Evolutionary conservation across 2,888 invertebrate species (phyloP).

Genomic region (Cerastis leucographa): DNA sequence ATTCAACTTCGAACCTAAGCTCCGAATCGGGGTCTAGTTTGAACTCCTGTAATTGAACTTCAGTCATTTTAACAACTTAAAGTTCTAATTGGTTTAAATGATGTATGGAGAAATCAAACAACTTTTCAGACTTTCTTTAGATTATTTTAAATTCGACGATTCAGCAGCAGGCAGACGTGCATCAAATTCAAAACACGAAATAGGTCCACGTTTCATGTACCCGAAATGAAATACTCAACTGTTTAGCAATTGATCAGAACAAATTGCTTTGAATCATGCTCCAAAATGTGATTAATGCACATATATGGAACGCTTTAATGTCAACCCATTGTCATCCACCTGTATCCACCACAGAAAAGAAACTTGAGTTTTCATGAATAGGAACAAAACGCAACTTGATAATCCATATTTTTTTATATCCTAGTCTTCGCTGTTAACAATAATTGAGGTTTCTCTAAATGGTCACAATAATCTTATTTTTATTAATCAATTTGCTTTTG

Average conservation of each 20-base stretch:
- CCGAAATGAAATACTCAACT: not conserved
- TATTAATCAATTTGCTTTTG: not conserved
- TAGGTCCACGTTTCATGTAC: conserved; percentile 14
- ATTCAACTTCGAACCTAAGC: conserved; percentile 98
- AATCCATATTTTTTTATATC: too few species aligned
- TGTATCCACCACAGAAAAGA: not conserved
- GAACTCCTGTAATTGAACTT: conserved; percentile 92
- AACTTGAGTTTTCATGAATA: not conserved
- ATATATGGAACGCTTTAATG: conserved; percentile 4
- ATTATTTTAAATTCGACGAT: conserved; percentile 17
- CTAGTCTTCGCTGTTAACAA: too few species aligned
- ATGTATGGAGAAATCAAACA: conserved; percentile 16
- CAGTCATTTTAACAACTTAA: conserved; percentile 80
- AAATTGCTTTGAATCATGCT: not conserved
- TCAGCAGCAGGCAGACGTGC: conserved; percentile 19
- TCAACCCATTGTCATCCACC: not conserved
- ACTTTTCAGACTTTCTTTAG: not conserved
- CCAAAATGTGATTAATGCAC: not conserved
- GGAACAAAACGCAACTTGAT: conserved; percentile 5
- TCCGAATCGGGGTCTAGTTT: conserved; percentile 97
- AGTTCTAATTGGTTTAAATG: not conserved
- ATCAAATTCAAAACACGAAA: conserved; percentile 39
- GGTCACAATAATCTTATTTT: too few species aligned
- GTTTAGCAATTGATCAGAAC: not conserved
- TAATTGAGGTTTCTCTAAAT: not conserved